These are phyloP conservation scores for Anseranas semipalmata DNA, from an alignment of 2,113 vertebrate species.

Conservation along the genomic window DNA sequence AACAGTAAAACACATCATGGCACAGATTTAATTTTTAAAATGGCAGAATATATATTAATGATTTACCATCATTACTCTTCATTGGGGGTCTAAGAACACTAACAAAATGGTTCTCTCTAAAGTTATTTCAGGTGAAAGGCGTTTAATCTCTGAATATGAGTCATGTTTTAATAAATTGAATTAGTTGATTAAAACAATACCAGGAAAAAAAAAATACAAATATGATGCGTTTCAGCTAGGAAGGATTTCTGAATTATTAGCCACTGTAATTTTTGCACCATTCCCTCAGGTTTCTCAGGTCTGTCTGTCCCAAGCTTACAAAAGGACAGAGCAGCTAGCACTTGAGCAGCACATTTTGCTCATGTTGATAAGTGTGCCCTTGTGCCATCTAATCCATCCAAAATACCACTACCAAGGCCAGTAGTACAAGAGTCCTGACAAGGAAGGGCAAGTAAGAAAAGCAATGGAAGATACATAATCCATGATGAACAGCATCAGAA, in stretches of 20 bases:
- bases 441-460: neutral
- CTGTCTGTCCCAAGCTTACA: neutral
- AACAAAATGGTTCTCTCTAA: constrained; percentile 46
- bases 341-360: neutral
- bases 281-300: neutral
- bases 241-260: neutral
- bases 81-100: constrained; percentile 24
- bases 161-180: neutral
- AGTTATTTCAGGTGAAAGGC: constrained; percentile 30
- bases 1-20: constrained; percentile 43
- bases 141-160: neutral
- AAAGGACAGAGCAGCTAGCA: neutral
- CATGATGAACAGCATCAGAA: neutral
- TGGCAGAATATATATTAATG: constrained; percentile 64
- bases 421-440: neutral
- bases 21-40: constrained; percentile 74
- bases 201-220: neutral
- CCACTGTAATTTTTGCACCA: neutral
- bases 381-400: neutral
- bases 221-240: neutral
- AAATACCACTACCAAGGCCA: neutral
- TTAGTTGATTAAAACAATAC: neutral
- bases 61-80: constrained; percentile 55
- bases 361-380: neutral
- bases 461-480: neutral